Percentiles rank a stretch among this genome's conserved stretches.
phyloP scores from a whole-genome alignment of 2,888 invertebrate genomes.

The Nemurella pictetii region DNA sequence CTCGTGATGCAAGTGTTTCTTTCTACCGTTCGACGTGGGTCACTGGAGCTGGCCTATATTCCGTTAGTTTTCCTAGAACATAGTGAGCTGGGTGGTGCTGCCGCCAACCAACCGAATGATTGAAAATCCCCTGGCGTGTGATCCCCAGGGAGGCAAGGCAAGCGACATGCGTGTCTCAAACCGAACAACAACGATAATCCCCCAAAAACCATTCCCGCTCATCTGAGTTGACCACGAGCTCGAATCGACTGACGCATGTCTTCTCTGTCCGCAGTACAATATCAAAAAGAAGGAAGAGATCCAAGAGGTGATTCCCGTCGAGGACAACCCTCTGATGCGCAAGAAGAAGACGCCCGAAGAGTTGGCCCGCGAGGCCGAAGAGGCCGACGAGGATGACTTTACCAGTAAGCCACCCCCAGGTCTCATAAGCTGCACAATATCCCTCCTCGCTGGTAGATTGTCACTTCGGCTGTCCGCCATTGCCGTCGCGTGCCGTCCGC shows the following conservation, averaged over 20 bases:
- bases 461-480: slow-evolving; percentile 19
- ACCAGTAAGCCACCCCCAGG: slow-evolving; percentile 70
- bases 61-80: too few species aligned
- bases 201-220: too few species aligned
- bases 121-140: too few species aligned
- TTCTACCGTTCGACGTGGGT: too few species aligned
- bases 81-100: too few species aligned
- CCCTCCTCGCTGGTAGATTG: slow-evolving; percentile 24
- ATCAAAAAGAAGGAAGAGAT: slow-evolving; percentile 97
- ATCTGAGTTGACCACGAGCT: neutral
- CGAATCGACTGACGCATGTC: neutral
- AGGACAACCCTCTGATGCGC: slow-evolving; percentile 93
- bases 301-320: slow-evolving; percentile 79
- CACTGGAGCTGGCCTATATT: too few species aligned
- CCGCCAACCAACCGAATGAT: too few species aligned
- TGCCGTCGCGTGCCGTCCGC: neutral
- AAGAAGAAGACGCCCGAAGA: slow-evolving; percentile 99
- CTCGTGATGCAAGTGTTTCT: too few species aligned
- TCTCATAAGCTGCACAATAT: slow-evolving; percentile 22
- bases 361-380: slow-evolving; percentile 93
- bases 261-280: slow-evolving; percentile 79
- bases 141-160: too few species aligned
- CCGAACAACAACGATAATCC: too few species aligned
- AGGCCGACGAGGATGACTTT: slow-evolving; percentile 93
- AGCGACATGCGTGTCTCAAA: too few species aligned